A percentile compares a stretch with the other conserved stretches of the same genome.
Conservation (phyloP, 1,140 invertebrate species). For the Asobara japonica region DNA sequence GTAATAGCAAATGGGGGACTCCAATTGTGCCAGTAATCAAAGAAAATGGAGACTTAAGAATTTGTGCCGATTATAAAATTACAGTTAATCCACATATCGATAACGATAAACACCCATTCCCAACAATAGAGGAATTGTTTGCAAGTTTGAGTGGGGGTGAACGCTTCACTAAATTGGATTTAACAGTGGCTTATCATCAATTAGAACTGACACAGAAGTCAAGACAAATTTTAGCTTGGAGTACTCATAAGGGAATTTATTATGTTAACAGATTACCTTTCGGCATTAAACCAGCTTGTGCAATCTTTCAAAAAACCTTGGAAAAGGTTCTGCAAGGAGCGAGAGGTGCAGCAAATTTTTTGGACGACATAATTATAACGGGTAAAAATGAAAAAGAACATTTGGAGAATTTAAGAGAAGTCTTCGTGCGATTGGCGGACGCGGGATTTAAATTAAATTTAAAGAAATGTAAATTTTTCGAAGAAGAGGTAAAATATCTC, state of each 20-base stretch:
- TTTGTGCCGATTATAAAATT: constrained; percentile 64
- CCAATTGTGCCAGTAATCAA: constrained; percentile 65
- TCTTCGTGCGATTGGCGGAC: constrained; percentile 41
- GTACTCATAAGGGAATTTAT: constrained; percentile 44
- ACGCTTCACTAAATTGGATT: constrained; percentile 52
- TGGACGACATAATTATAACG: constrained; percentile 51
- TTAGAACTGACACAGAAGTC: constrained; percentile 44
- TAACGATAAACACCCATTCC: constrained; percentile 52
- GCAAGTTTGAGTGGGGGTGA: constrained; percentile 36
- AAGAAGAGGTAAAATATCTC: constrained; percentile 51
- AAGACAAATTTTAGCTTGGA: constrained; percentile 38
- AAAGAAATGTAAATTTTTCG: constrained; percentile 57
- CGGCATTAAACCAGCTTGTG: constrained; percentile 32
- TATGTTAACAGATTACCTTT: constrained; percentile 34
- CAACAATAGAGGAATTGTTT: constrained; percentile 39
- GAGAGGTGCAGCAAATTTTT: constrained; percentile 41
- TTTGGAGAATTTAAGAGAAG: constrained; percentile 43
- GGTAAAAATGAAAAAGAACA: constrained; percentile 39
- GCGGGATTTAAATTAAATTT: constrained; percentile 45
- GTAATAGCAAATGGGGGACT: constrained; percentile 62
- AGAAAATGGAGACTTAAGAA: constrained; percentile 53
- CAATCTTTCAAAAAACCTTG: constrained; percentile 48
- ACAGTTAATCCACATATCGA: constrained; percentile 52
- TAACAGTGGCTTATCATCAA: constrained; percentile 49
- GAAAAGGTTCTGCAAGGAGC: constrained; percentile 50